A percentile compares a stretch with the other conserved stretches of the same genome.
Conservation (phyloP, 1,140 invertebrate species). For the Orius insidiosus region DNA sequence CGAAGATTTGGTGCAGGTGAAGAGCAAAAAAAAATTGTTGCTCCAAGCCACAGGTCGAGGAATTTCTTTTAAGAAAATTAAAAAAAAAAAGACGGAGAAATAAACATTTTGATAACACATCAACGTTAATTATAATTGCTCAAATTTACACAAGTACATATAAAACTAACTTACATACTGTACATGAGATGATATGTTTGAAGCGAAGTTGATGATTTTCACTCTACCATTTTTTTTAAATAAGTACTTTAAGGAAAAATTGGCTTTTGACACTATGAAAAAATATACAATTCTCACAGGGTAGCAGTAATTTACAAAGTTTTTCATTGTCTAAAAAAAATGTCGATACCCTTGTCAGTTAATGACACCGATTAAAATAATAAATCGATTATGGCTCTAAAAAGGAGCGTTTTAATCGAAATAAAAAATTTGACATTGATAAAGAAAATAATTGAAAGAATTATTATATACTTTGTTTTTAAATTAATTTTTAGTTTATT, state of each 20-base stretch:
- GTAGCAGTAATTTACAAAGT: neutral
- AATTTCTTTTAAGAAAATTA: neutral
- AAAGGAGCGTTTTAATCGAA: neutral
- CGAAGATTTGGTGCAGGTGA: too few species aligned
- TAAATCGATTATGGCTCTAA: neutral
- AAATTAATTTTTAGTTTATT: neutral
- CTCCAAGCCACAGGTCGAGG: too few species aligned
- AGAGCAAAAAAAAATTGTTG: too few species aligned
- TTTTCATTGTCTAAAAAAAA: too few species aligned
- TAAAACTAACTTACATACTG: slow-evolving; percentile 16
- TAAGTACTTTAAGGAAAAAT: slow-evolving; percentile 6
- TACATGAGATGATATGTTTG: slow-evolving; percentile 17
- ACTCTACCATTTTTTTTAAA: neutral
- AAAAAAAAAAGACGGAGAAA: neutral
- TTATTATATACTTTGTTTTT: neutral
- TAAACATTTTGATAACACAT: slow-evolving; percentile 13
- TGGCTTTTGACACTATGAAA: slow-evolving; percentile 9
- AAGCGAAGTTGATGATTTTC: slow-evolving; percentile 15
- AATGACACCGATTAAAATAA: neutral
- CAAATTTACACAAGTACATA: slow-evolving; percentile 16
- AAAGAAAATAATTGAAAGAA: neutral
- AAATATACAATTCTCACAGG: slow-evolving; percentile 8
- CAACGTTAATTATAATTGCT: slow-evolving; percentile 15
- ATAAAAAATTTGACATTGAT: neutral
- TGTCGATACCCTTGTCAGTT: neutral